Evolutionary conservation across 2,797 vertebrate species (phyloP), one percentile per base, ranked within the genome.

Genomic region (Catamblyrhynchus diadema): DNA sequence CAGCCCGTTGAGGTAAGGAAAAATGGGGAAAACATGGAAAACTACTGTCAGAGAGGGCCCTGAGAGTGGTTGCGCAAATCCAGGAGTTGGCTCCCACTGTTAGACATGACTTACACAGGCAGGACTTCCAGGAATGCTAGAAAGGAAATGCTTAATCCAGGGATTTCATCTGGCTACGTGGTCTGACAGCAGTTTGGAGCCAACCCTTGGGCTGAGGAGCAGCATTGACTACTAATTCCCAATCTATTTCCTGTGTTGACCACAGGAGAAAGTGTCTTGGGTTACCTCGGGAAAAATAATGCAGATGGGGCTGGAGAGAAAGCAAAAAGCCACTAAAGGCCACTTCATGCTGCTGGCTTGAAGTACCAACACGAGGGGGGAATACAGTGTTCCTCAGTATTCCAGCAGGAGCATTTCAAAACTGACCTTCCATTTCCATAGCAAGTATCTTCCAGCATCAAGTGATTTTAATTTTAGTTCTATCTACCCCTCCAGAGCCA

Each of bases 1-100:
- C 99, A 99, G 91, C 99, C 99, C 3, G 94, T 99, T 4, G 99
- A 99, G 98, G 99, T 98, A 96, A 74, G 96, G 39, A 16, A 22
- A 44, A 44, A 7, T 6, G 39, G 56, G 45, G 30, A 21, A 73
- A 85, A 28, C 6, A 3, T 15, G 53, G 61, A 51, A 81, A 83
- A 56, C 6, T 7, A 0, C 51, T 60, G 28, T 57, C 32, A 1
- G 10, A 54, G 48, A 86, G 37, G n/a, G 28, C 44, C 89, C 12
- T 12, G 72, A 56, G 39, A 81, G 62, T 0, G 21, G n/a, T 30
- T 57, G 24, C 3, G 2, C 23, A 57, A 73, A 42, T 28, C 14
- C 65, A 74, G 41, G 44, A 57, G 53, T 0, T 70, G 64, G 50
- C 54, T 53, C 3, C 35, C 27, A 3, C n/a, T 57, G 53, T 42